phyloP scores from a whole-genome alignment of 2,888 invertebrate species.

The Elysia crispata region DNA sequence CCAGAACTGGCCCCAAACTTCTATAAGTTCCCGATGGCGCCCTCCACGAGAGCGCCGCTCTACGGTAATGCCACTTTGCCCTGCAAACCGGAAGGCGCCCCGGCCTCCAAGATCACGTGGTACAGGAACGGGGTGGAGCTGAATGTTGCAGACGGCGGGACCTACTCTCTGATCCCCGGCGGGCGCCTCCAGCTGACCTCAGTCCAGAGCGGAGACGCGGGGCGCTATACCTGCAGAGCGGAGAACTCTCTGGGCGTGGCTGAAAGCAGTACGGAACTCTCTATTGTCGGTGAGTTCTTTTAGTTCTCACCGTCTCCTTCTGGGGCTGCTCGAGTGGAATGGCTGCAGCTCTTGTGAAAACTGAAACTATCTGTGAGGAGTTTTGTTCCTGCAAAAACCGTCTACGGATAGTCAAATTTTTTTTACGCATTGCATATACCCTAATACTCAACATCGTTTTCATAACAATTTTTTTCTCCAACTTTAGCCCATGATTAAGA shows the following conservation, averaged over 20 bases:
- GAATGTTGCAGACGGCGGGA: conserved; percentile 24
- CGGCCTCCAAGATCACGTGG: conserved; percentile 88
- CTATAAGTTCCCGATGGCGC: conserved; percentile 91
- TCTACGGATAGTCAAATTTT: too few species aligned
- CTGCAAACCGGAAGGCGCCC: conserved; percentile 96
- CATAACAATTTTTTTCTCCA: too few species aligned
- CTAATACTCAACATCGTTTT: too few species aligned
- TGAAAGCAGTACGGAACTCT: conserved; percentile 2
- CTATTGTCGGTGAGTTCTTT: conserved; percentile 21
- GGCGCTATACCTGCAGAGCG: conserved; percentile 68
- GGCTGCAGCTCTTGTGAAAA: too few species aligned
- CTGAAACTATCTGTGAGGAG: too few species aligned
- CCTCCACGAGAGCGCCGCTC: conserved; percentile 86
- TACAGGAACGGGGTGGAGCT: conserved; percentile 76
- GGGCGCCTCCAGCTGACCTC: conserved; percentile 89
- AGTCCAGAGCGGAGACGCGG: conserved; percentile 59
- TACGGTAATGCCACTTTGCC: conserved; percentile 92
- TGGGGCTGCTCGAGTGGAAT: too few species aligned
- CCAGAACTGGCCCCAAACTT: conserved; percentile 86
- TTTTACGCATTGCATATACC: too few species aligned
- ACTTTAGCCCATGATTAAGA: too few species aligned
- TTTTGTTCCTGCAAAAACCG: too few species aligned
- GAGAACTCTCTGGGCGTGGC: conserved; percentile 25
- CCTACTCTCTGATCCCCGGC: conserved; percentile 85
- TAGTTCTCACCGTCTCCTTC: too few species aligned